Conservation (phyloP, 2,113 vertebrate genomes). For the Aegypius monachus region DNA sequence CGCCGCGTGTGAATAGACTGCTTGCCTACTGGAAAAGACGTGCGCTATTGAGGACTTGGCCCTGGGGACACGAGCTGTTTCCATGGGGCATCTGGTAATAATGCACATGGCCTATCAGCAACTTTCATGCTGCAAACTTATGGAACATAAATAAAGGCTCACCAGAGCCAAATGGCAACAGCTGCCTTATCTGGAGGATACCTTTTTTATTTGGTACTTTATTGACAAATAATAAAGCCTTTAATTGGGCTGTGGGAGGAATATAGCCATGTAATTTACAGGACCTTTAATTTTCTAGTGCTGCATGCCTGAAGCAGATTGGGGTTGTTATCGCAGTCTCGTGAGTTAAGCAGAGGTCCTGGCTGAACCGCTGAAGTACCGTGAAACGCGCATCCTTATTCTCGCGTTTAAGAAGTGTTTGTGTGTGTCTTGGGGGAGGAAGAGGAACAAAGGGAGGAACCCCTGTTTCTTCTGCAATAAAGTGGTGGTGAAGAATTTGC, state of each 20-base stretch:
- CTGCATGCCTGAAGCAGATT: conserved; percentile 61
- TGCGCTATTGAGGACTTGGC: background rate
- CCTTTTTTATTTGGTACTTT: conserved; percentile 63
- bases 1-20: accelerated
- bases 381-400: conserved; percentile 34
- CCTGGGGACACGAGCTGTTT: background rate
- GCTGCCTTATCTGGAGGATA: conserved; percentile 61
- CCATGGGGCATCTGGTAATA: conserved; percentile 27
- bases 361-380: conserved; percentile 7
- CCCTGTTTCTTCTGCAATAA: background rate
- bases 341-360: conserved; percentile 15
- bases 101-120: conserved; percentile 42
- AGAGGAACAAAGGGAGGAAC: background rate
- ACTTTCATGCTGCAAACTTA: conserved; percentile 31
- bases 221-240: conserved; percentile 74
- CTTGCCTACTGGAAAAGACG: background rate
- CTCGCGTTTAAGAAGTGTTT: background rate
- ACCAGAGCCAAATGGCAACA: conserved; percentile 39
- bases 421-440: background rate
- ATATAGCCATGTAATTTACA: conserved; percentile 66
- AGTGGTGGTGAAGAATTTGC: background rate
- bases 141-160: conserved; percentile 19
- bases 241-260: conserved; percentile 67
- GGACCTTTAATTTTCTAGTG: conserved; percentile 67
- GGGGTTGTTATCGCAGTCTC: conserved; percentile 37